Percentiles rank a stretch among this genome's conserved stretches.
Evolutionary conservation across 2,797 vertebrate genomes (phyloP).

Genomic region (Clamator glandarius): DNA sequence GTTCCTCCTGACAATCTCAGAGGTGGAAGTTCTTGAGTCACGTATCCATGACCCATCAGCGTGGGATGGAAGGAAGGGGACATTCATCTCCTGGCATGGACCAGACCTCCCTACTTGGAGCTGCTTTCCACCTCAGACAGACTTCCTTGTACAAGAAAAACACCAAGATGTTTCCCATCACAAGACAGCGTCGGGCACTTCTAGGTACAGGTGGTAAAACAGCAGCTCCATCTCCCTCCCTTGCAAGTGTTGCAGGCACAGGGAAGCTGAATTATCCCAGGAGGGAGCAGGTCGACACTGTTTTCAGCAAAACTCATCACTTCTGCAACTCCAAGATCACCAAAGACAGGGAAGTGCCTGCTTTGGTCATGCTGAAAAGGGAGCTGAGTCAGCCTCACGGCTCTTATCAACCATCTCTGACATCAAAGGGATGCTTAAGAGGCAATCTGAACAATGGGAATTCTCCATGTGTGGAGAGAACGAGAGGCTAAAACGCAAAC

Average conservation of each 20-base stretch:
- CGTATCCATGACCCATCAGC: rapidly evolving
- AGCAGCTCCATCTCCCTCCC: neutral
- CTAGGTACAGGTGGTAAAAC: rapidly evolving
- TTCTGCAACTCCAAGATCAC: neutral
- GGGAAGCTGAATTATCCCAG: neutral
- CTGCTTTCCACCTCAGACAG: neutral
- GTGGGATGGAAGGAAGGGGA: neutral
- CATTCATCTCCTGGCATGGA: rapidly evolving
- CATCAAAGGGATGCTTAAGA: neutral
- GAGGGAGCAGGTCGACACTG: neutral
- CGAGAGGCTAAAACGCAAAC: neutral
- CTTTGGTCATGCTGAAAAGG: neutral
- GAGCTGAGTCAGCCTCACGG: neutral
- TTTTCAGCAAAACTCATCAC: rapidly evolving
- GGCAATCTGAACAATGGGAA: neutral
- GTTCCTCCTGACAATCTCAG: neutral
- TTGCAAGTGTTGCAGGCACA: rapidly evolving
- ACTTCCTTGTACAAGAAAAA: neutral
- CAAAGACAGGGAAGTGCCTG: neutral
- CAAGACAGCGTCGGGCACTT: rapidly evolving
- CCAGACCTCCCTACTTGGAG: neutral
- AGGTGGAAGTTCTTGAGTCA: neutral
- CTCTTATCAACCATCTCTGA: neutral
- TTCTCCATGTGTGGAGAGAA: neutral
- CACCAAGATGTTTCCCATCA: neutral